Evolutionary conservation across 2,797 vertebrate genomes (phyloP).

Genomic region (Perodicticus potto): DNA sequence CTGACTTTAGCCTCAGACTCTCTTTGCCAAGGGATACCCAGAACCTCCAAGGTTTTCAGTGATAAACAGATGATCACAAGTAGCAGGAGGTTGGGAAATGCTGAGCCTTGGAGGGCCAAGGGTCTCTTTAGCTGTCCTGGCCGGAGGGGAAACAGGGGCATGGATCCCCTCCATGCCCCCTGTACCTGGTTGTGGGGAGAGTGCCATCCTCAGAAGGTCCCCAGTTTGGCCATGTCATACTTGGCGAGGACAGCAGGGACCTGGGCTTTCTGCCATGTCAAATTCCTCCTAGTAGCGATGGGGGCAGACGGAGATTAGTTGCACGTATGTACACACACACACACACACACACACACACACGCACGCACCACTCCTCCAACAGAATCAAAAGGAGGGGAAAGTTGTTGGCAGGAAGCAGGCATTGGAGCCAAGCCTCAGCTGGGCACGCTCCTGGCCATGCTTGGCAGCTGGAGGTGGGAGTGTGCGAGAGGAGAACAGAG

Average conservation of each 20-base stretch:
- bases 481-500: background rate
- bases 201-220: background rate
- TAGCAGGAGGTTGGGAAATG: fast-evolving
- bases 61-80: background rate
- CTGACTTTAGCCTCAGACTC: background rate
- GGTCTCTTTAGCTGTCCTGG: background rate
- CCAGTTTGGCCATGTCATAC: background rate
- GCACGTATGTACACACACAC: too few relatives aligned
- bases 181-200: background rate
- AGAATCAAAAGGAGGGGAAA: slow-evolving; percentile 31
- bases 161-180: background rate
- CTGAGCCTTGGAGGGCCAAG: background rate
- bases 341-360: background rate
- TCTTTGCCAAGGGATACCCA: background rate
- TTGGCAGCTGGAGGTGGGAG: background rate
- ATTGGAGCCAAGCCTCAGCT: slow-evolving; percentile 20
- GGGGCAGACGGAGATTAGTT: background rate
- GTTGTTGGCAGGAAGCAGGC: slow-evolving; percentile 54
- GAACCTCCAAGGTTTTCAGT: background rate
- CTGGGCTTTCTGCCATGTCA: slow-evolving; percentile 63
- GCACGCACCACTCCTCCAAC: background rate
- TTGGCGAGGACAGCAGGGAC: slow-evolving; percentile 48
- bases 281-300: slow-evolving; percentile 27
- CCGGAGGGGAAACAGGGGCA: background rate
- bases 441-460: background rate